Evolutionary conservation across 2,888 invertebrate genomes (phyloP), one percentile per base, ranked within the genome.

Genomic region (Patella caerulea): DNA sequence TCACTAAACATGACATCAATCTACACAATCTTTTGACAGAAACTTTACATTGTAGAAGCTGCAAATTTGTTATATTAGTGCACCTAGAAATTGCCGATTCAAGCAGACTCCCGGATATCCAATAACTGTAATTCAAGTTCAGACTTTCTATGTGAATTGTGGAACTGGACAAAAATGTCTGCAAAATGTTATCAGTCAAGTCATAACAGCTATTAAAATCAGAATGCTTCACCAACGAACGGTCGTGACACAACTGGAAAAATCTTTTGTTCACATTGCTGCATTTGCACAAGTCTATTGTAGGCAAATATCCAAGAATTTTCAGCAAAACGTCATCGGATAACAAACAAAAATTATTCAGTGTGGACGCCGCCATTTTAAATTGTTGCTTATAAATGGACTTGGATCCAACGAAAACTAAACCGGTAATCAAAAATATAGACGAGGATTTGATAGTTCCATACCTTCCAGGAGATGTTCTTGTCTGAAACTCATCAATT

Each of bases 71-170:
- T 11, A 90, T 82, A 76, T 87, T 84, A 78, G 80, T 83, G 79
- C 90, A 90, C 69, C 83, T 84, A 9, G 83, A 79, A 29, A 90
- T 82, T n/a, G 80, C 80, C 65, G 84, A 82, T 34, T 86, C 84
- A 14, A 89, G 78, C 15, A 81, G 81, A 9, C 83, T 78, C 4
- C 86, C 83, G 2, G 85, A 80, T 56, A 89, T 75, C 90, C 90
- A 90, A 82, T 90, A 87, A 78, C 89, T 90, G 79, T 89, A 86
- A 79, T 88, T 88, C 3, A 90, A 83, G 80, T 88, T 87, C 29
- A 90, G 83, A 15, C 54, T 75, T 69, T 87, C 85, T 29, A 90
- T 83, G 70, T 83, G 78, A 5, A 78, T 78, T 71, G 78, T 78
- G 59, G 86, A 84, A 55, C 83, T 82, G 29, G 79, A 75, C 11